A percentile compares a stretch with the other conserved stretches of the same genome.
phyloP scores from a whole-genome alignment of 2,113 vertebrate species.

The Crotalus horridus region DNA sequence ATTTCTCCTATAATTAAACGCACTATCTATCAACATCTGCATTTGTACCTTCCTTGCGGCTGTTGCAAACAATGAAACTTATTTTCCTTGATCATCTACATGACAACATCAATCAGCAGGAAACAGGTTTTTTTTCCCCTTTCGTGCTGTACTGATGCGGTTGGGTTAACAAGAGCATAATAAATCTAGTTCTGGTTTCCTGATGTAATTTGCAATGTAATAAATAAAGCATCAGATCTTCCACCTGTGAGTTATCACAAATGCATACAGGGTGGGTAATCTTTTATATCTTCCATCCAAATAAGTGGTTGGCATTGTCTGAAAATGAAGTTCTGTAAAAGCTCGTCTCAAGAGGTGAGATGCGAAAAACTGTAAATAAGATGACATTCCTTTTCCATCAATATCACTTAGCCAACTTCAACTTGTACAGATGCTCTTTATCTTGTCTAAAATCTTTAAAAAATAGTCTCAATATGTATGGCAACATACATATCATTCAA shows the following conservation, averaged over 20 bases:
- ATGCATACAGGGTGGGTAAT: background rate
- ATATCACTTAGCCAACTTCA: background rate
- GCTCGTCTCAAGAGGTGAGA: background rate
- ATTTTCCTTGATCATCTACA: background rate
- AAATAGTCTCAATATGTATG: background rate
- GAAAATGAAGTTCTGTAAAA: background rate
- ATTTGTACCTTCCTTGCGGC: background rate
- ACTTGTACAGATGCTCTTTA: background rate
- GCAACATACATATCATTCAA: background rate
- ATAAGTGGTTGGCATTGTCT: background rate
- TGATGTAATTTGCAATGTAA: background rate
- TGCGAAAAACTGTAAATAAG: background rate
- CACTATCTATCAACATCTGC: background rate
- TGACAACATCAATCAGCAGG: background rate
- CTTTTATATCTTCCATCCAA: background rate
- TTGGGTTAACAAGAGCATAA: background rate
- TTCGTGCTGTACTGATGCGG: background rate
- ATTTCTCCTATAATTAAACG: background rate
- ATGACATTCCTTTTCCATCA: background rate
- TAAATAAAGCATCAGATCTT: background rate
- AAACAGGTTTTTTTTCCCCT: background rate
- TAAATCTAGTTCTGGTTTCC: background rate
- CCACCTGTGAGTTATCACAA: background rate
- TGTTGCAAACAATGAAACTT: background rate
- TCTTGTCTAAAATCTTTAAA: background rate